A percentile compares a stretch with the other conserved stretches of the same genome.
Evolutionary conservation across 1,140 invertebrate genomes (phyloP).

Genomic region (Thalassaphorura encarpata): DNA sequence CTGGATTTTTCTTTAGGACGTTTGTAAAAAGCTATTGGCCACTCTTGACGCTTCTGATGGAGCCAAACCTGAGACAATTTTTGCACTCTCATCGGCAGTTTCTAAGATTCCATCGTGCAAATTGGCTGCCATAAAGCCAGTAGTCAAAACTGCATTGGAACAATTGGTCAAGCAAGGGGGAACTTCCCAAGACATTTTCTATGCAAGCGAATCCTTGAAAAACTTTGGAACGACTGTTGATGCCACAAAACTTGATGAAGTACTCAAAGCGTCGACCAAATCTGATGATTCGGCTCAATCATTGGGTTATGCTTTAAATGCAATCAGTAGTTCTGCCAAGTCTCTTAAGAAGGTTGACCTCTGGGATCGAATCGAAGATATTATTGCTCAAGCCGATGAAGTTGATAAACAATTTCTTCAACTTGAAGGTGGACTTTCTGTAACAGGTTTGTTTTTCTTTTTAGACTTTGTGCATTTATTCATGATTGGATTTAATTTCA

Average conservation of each 20-base stretch:
- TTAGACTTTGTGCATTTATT: not conserved
- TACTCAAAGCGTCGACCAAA: constrained; percentile 24
- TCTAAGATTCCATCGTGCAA: constrained; percentile 23
- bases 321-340: constrained; percentile 11
- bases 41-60: constrained; percentile 19
- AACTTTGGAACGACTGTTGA: constrained; percentile 13
- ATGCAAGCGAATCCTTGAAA: constrained; percentile 21
- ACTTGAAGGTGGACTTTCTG: constrained; percentile 80
- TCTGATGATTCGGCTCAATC: constrained; percentile 23
- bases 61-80: constrained; percentile 20
- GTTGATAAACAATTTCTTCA: constrained; percentile 76
- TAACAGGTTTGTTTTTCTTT: constrained; percentile 37
- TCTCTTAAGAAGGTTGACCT: constrained; percentile 20
- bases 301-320: constrained; percentile 27
- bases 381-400: constrained; percentile 88
- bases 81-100: constrained; percentile 9
- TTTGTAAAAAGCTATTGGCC: constrained; percentile 24
- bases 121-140: constrained; percentile 15
- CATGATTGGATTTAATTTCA: not conserved
- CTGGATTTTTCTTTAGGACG: constrained; percentile 23
- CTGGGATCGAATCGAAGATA: constrained; percentile 70
- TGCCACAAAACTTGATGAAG: constrained; percentile 19
- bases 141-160: constrained; percentile 24
- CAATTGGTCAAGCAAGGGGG: constrained; percentile 27
- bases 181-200: constrained; percentile 21